Evolutionary conservation across 2,888 invertebrate species (phyloP).

Genomic region (Anticlea derivata): DNA sequence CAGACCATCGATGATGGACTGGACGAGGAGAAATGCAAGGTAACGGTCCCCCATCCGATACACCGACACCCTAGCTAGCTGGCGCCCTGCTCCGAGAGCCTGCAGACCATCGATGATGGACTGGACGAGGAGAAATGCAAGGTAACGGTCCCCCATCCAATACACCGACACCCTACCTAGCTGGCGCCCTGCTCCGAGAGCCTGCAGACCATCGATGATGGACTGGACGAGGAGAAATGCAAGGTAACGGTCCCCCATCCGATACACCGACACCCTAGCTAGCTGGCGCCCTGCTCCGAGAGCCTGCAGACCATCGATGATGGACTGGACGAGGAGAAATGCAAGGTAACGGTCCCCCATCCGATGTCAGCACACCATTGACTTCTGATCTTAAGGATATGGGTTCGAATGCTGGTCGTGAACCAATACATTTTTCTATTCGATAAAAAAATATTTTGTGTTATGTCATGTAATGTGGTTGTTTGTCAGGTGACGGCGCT

Average conservation of each 20-base stretch:
- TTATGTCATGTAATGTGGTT: no score
- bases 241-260: conserved; percentile 41
- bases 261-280: conserved; percentile 82
- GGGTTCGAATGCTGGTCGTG: no score
- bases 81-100: conserved; percentile 95
- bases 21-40: conserved; percentile 83
- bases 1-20: conserved; percentile 95
- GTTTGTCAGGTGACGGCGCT: conserved; percentile 86
- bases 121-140: conserved; percentile 85
- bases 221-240: conserved; percentile 86
- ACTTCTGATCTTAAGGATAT: no score
- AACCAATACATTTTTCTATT: no score
- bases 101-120: conserved; percentile 95
- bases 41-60: conserved; percentile 22
- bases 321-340: conserved; percentile 87
- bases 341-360: conserved; percentile 58
- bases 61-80: conserved; percentile 89
- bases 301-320: conserved; percentile 96
- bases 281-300: conserved; percentile 95
- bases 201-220: conserved; percentile 94
- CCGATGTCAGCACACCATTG: no score
- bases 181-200: conserved; percentile 96
- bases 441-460: no score
- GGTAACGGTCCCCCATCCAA: conserved; percentile 37
- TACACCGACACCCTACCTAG: conserved; percentile 86